A percentile compares a stretch with the other conserved stretches of the same genome.
phyloP scores from a whole-genome alignment of 2,888 invertebrate genomes.

The Drosophila nigricruria region DNA sequence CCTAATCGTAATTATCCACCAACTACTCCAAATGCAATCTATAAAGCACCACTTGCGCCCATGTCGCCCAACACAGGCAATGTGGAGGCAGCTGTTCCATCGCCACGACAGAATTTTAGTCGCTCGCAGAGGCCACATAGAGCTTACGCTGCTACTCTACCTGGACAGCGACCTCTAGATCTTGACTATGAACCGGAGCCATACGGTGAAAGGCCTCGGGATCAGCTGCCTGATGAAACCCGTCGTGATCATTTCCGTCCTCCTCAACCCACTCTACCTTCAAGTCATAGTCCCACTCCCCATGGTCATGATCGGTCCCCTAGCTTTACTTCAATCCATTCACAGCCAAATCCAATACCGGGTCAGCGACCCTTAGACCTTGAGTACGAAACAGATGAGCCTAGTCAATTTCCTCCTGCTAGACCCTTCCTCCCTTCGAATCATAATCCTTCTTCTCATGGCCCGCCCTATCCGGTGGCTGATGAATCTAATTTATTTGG shows the following conservation, averaged over 20 bases:
- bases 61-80: conserved; percentile 54
- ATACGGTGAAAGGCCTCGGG: neutral
- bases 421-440: neutral
- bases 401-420: neutral
- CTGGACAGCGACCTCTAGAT: conserved; percentile 39
- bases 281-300: neutral
- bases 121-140: conserved; percentile 38
- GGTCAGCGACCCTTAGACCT: conserved; percentile 40
- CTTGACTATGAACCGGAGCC: conserved; percentile 41
- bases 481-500: conserved; percentile 45
- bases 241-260: neutral
- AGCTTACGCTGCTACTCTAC: conserved; percentile 6
- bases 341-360: neutral
- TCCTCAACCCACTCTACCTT: neutral
- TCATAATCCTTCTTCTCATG: conserved; percentile 13
- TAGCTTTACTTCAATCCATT: neutral
- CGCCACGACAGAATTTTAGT: conserved; percentile 64
- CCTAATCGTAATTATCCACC: conserved; percentile 82
- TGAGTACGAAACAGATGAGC: conserved; percentile 35
- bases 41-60: conserved; percentile 77
- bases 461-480: neutral
- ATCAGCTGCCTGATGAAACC: conserved; percentile 1
- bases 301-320: neutral
- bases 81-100: conserved; percentile 52
- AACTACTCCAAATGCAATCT: conserved; percentile 45